Conservation (phyloP, 2,113 vertebrate genomes). For the Gnathochromis pfefferi region DNA sequence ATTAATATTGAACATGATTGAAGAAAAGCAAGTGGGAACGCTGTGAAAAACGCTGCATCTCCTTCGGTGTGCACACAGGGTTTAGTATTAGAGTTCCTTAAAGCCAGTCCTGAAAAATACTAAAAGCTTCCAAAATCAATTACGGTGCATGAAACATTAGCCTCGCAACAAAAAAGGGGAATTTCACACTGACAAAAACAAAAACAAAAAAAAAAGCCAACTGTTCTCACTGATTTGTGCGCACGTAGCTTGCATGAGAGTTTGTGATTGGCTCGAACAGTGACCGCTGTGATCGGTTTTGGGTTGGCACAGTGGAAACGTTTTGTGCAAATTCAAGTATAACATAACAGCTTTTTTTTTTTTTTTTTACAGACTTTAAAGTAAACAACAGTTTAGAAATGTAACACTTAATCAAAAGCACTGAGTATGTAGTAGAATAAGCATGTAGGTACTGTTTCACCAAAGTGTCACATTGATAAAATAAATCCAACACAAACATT, state of each 20-base stretch:
- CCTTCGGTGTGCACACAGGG: background rate
- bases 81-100: background rate
- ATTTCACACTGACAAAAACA: background rate
- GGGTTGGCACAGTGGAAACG: background rate
- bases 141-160: background rate
- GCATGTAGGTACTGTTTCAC: conserved; percentile 12
- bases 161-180: background rate
- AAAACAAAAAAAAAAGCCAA: background rate
- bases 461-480: background rate
- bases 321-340: background rate
- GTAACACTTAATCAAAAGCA: conserved; percentile 10
- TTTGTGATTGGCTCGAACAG: background rate
- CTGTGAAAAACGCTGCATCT: background rate
- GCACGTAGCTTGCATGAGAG: background rate
- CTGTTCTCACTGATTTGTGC: background rate
- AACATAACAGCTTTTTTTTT: background rate
- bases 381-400: conserved; percentile 10
- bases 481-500: conserved; percentile 24
- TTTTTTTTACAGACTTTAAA: conserved; percentile 5
- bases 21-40: background rate
- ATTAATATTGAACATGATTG: background rate
- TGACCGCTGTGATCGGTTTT: background rate
- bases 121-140: background rate
- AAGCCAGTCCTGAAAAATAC: background rate
- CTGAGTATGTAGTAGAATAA: background rate